Base-by-base conservation (phyloP, 1,140 invertebrate genomes). In the Steinernema khuongi region DNA sequence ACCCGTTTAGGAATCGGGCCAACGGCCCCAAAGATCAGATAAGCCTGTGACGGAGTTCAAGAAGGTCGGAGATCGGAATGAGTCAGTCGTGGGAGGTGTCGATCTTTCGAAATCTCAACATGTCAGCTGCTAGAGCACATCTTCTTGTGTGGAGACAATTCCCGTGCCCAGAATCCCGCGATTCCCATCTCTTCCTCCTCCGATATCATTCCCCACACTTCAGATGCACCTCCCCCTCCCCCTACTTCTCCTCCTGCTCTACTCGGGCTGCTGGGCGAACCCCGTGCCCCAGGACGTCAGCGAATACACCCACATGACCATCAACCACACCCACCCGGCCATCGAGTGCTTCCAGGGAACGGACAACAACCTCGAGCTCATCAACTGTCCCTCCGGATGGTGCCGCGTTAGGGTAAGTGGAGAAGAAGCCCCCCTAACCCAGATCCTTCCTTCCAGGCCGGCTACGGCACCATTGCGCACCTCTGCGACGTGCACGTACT, bases 341-440 rank as follows among this genome's bases (percentile, higher is more conserved):
- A 60, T 60, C 50, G 11, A 60, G 50, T 60, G 50, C 50, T 60
- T n/a, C 50, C 50, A 60, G 22, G 50, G 50, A 22, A 60, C 50
- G 11, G 50, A 60, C 50, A 60, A 60, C 50, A 22, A 60, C 50
- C 14, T 60, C 50, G 50, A 60, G 22, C 14, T 60, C 14, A 60
- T 60, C 50, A 26, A 60, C 22, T 60, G 50, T 26, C 50, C 50
- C 2, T 60, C 50, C 7, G 50, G 50, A 7, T 60, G 50, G 50
- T 60, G 50, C 19, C 50, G 50, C 50, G 22, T 60, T 60, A 14
- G 50, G 22, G 50, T 60, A 26, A 60, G 19, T 22, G 19, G 11
- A 7, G 11, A 26, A 14, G 14, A 11, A 22, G 50, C 4, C 19
- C 4, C 19, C 2, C 19, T 22, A 22, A 17, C 14, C 22, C 4